These are phyloP conservation scores for Cephus rjabovi DNA, from an alignment of 2,888 invertebrate genomes.

Conservation along the genomic window DNA sequence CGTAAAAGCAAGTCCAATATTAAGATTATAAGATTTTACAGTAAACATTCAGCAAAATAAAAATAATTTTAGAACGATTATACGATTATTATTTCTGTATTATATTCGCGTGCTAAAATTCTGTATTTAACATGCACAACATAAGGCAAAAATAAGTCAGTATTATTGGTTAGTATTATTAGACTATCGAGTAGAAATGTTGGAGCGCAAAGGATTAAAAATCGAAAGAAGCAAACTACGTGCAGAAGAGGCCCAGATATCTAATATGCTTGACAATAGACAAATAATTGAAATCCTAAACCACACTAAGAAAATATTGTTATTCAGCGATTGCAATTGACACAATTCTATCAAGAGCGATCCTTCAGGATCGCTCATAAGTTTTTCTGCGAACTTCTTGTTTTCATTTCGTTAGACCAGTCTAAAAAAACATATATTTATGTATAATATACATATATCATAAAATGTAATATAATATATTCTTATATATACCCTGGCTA, in stretches of 20 bases:
- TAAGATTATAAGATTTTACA: too few relatives aligned
- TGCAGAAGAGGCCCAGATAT: background rate
- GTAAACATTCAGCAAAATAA: too few relatives aligned
- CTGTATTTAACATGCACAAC: too few relatives aligned
- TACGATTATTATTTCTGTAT: too few relatives aligned
- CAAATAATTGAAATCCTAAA: background rate
- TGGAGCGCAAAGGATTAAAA: background rate
- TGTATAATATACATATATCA: conserved; percentile 18
- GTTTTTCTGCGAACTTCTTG: background rate
- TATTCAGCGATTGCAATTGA: background rate
- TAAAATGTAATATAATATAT: conserved; percentile 38
- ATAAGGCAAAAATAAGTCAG: too few relatives aligned
- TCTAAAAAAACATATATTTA: conserved; percentile 30
- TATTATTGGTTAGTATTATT: too few relatives aligned
- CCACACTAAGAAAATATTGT: background rate
- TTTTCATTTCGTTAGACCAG: background rate
- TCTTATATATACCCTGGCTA: conserved; percentile 25
- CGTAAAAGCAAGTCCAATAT: too few relatives aligned
- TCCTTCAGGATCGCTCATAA: background rate
- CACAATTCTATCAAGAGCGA: background rate
- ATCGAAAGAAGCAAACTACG: background rate
- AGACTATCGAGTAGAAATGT: too few relatives aligned
- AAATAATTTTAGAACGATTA: too few relatives aligned
- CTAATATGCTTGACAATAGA: background rate
- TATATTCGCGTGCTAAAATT: too few relatives aligned